Evolutionary conservation across 2,888 invertebrate genomes (phyloP).

Genomic region (Actias luna): DNA sequence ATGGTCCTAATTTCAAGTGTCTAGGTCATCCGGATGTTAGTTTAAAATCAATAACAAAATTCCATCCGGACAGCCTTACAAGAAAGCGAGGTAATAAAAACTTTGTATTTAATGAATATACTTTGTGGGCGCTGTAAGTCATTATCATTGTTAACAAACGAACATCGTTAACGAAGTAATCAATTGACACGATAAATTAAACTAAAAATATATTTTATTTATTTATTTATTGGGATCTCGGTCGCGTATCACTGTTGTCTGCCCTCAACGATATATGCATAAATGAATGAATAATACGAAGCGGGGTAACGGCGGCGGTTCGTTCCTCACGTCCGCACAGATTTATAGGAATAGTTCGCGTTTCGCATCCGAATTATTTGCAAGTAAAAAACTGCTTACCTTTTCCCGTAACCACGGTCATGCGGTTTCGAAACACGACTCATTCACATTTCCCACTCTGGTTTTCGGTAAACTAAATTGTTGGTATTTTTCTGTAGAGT

Average conservation of each 20-base stretch:
- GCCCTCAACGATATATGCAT: constrained; percentile 22
- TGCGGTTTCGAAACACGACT: not conserved
- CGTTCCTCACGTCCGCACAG: not conserved
- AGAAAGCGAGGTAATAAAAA: too few species aligned
- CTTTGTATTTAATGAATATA: too few species aligned
- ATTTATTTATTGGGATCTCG: not conserved
- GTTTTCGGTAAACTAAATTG: not conserved
- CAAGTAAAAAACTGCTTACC: not conserved
- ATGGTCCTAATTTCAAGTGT: too few species aligned
- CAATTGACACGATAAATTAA: too few species aligned
- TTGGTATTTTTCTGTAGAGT: not conserved
- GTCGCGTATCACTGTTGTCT: not conserved
- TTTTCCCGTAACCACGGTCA: not conserved
- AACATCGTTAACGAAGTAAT: too few species aligned
- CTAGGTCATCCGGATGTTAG: too few species aligned
- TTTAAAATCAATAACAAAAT: too few species aligned
- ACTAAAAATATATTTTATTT: too few species aligned
- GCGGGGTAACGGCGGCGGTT: constrained; percentile 13
- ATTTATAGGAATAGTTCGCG: constrained; percentile 2
- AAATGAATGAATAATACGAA: constrained; percentile 20
- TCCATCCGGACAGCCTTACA: too few species aligned
- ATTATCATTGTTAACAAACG: too few species aligned
- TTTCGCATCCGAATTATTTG: constrained; percentile 1
- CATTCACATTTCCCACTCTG: not conserved
- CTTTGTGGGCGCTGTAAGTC: too few species aligned